A percentile compares a stretch with the other conserved stretches of the same genome.
Evolutionary conservation across 2,797 vertebrate genomes (phyloP).

Genomic region (Natrix natrix): DNA sequence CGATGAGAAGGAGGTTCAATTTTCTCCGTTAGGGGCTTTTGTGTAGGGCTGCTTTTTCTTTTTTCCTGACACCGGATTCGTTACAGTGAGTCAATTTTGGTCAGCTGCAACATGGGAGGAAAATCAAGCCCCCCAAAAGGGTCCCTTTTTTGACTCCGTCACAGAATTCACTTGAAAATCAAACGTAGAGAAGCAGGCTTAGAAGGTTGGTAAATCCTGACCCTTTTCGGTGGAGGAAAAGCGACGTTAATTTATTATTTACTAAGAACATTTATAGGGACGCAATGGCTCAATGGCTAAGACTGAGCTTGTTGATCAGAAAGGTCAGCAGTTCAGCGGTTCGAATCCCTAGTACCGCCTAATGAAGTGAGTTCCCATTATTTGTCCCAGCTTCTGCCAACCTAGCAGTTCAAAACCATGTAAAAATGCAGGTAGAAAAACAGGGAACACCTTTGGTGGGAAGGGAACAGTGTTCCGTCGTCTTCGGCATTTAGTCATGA

Average conservation of each 20-base stretch:
- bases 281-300: no score
- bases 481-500: no score
- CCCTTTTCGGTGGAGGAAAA: neutral
- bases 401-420: no score
- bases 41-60: neutral
- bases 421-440: no score
- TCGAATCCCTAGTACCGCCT: no score
- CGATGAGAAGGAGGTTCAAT: neutral
- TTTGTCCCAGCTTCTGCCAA: no score
- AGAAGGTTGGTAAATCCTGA: neutral
- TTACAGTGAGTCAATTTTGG: neutral
- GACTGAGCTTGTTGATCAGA: no score
- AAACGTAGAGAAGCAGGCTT: rapidly evolving
- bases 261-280: neutral
- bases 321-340: no score
- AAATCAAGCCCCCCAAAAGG: neutral
- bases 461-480: no score
- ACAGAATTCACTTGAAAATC: neutral
- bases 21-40: neutral
- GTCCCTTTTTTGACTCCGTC: neutral
- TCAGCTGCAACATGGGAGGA: neutral
- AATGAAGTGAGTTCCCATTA: no score
- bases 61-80: neutral
- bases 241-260: neutral
- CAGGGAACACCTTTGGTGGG: no score